A percentile compares a stretch with the other conserved stretches of the same genome.
phyloP scores from a whole-genome alignment of 2,888 invertebrate species.

The Himalopsyche tibetana region DNA sequence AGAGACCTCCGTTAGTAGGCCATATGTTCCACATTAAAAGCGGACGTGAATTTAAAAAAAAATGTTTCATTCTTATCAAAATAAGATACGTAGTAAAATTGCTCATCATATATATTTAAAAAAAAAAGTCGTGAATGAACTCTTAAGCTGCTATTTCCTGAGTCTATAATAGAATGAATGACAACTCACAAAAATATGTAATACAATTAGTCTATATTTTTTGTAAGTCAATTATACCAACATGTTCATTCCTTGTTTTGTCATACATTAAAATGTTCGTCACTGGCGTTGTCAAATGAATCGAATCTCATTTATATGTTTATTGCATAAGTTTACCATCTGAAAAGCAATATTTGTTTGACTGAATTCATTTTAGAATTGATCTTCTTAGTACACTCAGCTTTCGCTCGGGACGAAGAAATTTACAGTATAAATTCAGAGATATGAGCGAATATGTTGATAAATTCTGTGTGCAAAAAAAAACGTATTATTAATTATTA shows the following conservation, averaged over 20 bases:
- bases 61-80: too few species aligned
- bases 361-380: neutral
- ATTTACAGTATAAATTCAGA: neutral
- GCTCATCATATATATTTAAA: too few species aligned
- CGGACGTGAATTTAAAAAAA: too few species aligned
- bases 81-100: too few species aligned
- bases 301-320: neutral
- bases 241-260: neutral
- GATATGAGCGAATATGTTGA: too few species aligned
- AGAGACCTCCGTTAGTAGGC: too few species aligned
- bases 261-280: neutral
- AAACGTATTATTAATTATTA: too few species aligned
- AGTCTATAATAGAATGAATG: neutral
- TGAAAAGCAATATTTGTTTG: neutral
- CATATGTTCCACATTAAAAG: too few species aligned
- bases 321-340: slow-evolving; percentile 4
- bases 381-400: neutral
- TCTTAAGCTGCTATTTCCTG: too few species aligned
- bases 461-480: too few species aligned
- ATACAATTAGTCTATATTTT: neutral
- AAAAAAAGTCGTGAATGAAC: too few species aligned
- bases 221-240: neutral
- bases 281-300: neutral
- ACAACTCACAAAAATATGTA: neutral
- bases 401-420: neutral